Evolutionary conservation across 2,113 vertebrate species (phyloP), one percentile per base, ranked within the genome.

Genomic region (Pseudonaja textilis): DNA sequence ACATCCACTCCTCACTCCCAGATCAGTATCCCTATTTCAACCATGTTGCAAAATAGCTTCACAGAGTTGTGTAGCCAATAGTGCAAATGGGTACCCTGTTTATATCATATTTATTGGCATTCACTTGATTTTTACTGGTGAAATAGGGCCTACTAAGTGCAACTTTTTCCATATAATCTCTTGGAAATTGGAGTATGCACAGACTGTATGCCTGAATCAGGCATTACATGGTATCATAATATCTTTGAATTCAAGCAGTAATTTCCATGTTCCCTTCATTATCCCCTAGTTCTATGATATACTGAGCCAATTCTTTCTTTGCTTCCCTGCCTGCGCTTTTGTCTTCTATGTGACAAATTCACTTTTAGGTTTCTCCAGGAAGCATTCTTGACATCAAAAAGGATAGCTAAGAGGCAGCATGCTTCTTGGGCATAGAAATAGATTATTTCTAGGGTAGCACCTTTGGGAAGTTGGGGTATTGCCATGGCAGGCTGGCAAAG

Each of bases 331-430:
- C 59, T 26, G 88, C 1, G 85, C 8, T 90, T 90, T 56, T 20
- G 85, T 90, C 3, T 85, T 52, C 92, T 93, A 92, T 90, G 74
- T 4, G 64, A 0, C 56, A n/a, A 86, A 26, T 87, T 85, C 64
- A 56, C 42, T 25, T 90, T 93, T 45, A 93, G 85, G 39, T 69
- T 16, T 85, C 20, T 87, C 85, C 87, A 93, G 91, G 91, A 89
- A 87, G 95, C 85, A 91, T 94, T 91, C 94, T 95, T 94, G 95
- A 92, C 52, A 54, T 56, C 81, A 12, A 54, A 34, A 42, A 87
- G 29, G 94, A 94, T 90, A 85, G 26, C 2, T 52, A 91, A 69
- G 92, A 87, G 89, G 87, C 47, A 89, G 93, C 95, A 95, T 90
- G 23, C 85, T 94, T 91, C 18, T 88, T 94, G 94, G 91, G 92